Evolutionary conservation across 2,797 vertebrate genomes (phyloP).

Genomic region (Pseudopleuronectes americanus): DNA sequence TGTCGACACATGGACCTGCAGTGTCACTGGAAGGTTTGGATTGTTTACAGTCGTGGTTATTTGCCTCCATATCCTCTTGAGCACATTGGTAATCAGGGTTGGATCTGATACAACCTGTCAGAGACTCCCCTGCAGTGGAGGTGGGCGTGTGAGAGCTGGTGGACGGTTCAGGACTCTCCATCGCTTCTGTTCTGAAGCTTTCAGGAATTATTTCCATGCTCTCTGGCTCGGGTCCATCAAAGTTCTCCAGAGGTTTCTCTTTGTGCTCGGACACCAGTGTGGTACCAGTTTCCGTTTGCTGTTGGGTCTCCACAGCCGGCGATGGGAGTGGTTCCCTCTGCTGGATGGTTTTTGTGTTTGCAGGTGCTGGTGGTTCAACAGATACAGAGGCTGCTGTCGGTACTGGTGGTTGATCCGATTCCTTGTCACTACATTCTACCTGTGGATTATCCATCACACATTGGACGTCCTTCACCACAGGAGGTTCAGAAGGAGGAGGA

Average conservation of each 20-base stretch:
- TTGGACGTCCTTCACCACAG: slow-evolving; percentile 47
- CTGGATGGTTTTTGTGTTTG: slow-evolving; percentile 49
- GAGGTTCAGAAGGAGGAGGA: slow-evolving; percentile 62
- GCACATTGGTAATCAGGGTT: slow-evolving; percentile 45
- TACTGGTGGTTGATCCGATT: slow-evolving; percentile 50
- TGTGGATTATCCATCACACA: slow-evolving; percentile 57
- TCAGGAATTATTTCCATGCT: slow-evolving; percentile 43
- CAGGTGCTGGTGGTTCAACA: slow-evolving; percentile 46
- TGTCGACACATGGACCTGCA: slow-evolving; percentile 25
- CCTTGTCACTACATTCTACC: slow-evolving; percentile 61
- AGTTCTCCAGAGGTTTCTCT: slow-evolving; percentile 63
- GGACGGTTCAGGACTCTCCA: slow-evolving; percentile 61
- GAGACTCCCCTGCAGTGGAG: slow-evolving; percentile 63
- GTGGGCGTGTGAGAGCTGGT: slow-evolving; percentile 57
- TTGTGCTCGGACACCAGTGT: slow-evolving; percentile 56
- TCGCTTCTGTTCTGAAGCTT: slow-evolving; percentile 46
- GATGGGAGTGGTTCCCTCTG: slow-evolving; percentile 52
- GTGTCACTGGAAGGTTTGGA: slow-evolving; percentile 54
- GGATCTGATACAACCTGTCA: slow-evolving; percentile 36
- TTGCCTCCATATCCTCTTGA: slow-evolving; percentile 62
- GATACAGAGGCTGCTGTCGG: slow-evolving; percentile 42
- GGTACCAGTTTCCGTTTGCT: slow-evolving; percentile 36
- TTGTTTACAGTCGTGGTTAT: slow-evolving; percentile 61
- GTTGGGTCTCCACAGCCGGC: slow-evolving; percentile 46
- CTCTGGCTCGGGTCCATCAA: slow-evolving; percentile 55